Base-by-base conservation (phyloP, 30 jellyfish, hydroid and myxozoan genomes). In the Aurelia coerulea region DNA sequence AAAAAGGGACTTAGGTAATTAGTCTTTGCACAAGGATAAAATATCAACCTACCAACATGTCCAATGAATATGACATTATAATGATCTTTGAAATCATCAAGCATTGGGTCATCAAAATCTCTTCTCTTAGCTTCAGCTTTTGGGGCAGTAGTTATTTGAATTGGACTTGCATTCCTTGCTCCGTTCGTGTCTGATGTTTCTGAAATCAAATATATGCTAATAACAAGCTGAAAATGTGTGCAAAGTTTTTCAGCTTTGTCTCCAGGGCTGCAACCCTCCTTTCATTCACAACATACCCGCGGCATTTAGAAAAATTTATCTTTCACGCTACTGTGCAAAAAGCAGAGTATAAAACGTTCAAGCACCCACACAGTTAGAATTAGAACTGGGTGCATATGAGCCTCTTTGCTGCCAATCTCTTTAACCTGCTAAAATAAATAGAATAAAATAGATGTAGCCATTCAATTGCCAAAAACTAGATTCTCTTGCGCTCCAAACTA, bases 31-130 rank as follows among this genome's bases (percentile, higher is more conserved):
- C 23, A 60, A 17, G 9, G 69, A 60, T 23, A 60, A 60, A 60
- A 60, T 13, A 63, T 12, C 11, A 12, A 84, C 95, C 41, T 94
- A 94, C 99, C 99, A 64, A 95, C 99, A 87, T 95, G 99, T 11
- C 99, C 99, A 65, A 95, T 95, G 65, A 95, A 95, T 7, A 95
- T 81, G 42, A 95, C 95, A 77, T 95, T 95, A 9, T 84, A 83
- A 65, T 86, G 94, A 31, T 95, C 99, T 73, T 68, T 89, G 34
- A 62, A 35, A 62, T 91, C 98, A 37, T 71, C 92, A 1, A 68
- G 29, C 66, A 56, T 33, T n/a, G 53, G 72, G 35, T 66, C 86
- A 68, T 5, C 32, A 23, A 19, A 56, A 3, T 70, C 92, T 39
- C 53, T 31, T 7, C 68, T 59, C 68, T 88, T 80, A 12, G 76